A percentile compares a stretch with the other conserved stretches of the same genome.
Conservation (phyloP, 2,888 invertebrate genomes). For the Willowsia nigromaculata region DNA sequence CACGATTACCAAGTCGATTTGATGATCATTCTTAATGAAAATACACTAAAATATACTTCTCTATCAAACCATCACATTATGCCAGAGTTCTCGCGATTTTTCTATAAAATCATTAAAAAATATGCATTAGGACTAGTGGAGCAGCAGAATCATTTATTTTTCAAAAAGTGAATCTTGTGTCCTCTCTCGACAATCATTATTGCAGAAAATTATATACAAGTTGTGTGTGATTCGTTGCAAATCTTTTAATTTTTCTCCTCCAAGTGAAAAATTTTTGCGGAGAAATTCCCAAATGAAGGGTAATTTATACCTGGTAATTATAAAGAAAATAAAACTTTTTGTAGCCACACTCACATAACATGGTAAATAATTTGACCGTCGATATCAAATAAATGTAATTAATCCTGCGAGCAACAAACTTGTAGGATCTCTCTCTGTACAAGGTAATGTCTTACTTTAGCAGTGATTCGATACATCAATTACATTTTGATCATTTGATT, state of each 20-base stretch:
- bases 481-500: constrained; percentile 59
- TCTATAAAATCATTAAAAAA: neutral
- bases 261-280: too few species aligned
- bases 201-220: neutral
- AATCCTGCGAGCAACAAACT: neutral
- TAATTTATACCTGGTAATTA: too few species aligned
- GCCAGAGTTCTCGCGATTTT: neutral
- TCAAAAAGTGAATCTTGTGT: neutral
- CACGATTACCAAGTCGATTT: constrained; percentile 1
- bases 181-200: neutral
- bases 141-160: neutral
- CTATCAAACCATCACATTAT: neutral
- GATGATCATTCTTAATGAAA: constrained; percentile 23
- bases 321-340: too few species aligned
- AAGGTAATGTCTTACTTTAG: constrained; percentile 59
- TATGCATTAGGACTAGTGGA: neutral
- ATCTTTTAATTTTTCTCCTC: too few species aligned
- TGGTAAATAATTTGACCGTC: too few species aligned
- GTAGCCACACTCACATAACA: too few species aligned
- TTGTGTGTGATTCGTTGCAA: too few species aligned
- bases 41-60: neutral
- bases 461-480: constrained; percentile 52
- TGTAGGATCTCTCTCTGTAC: neutral
- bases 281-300: too few species aligned
- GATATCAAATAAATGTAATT: constrained; percentile 20